Percentiles rank a stretch among this genome's conserved stretches.
These are phyloP conservation scores for Pagetopsis macropterus DNA, from an alignment of 2,797 vertebrate genomes.

Conservation along the genomic window DNA sequence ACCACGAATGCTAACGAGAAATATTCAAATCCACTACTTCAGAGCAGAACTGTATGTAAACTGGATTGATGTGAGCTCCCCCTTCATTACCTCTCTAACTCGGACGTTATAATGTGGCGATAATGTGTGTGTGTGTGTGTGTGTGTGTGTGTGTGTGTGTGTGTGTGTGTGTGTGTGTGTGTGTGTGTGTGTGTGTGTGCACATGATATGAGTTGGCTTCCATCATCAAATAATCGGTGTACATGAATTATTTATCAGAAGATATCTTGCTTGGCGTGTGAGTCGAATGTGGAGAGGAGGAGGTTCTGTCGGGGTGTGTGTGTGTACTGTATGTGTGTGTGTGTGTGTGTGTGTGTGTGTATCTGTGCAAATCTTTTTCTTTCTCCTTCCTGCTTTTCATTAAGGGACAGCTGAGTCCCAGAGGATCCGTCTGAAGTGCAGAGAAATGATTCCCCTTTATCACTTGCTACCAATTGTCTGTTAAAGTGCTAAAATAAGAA, in stretches of 20 bases:
- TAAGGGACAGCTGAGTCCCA: conserved; percentile 51
- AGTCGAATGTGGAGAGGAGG: not conserved
- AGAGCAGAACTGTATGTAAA: conserved; percentile 17
- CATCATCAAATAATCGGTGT: conserved; percentile 22
- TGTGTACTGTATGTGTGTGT: not conserved
- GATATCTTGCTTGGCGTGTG: not conserved
- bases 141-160: no score
- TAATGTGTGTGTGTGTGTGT: not conserved
- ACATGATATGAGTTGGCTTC: conserved; percentile 5
- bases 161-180: no score
- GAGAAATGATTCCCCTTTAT: conserved; percentile 59
- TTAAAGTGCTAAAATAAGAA: not conserved
- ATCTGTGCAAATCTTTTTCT: conserved; percentile 13
- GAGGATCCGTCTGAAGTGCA: conserved; percentile 46
- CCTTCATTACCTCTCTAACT: conserved; percentile 11
- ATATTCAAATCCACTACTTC: conserved; percentile 15
- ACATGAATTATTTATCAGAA: conserved; percentile 56
- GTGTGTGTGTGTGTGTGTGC: no score
- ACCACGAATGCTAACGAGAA: not conserved
- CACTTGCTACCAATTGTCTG: conserved; percentile 46
- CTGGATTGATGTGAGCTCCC: conserved; percentile 18
- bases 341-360: not conserved
- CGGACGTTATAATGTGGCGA: not conserved
- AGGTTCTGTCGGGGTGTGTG: not conserved
- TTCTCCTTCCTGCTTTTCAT: conserved; percentile 52